These are phyloP conservation scores for Toxotes lorentzi DNA, from an alignment of 2,797 vertebrate genomes.

Conservation along the genomic window DNA sequence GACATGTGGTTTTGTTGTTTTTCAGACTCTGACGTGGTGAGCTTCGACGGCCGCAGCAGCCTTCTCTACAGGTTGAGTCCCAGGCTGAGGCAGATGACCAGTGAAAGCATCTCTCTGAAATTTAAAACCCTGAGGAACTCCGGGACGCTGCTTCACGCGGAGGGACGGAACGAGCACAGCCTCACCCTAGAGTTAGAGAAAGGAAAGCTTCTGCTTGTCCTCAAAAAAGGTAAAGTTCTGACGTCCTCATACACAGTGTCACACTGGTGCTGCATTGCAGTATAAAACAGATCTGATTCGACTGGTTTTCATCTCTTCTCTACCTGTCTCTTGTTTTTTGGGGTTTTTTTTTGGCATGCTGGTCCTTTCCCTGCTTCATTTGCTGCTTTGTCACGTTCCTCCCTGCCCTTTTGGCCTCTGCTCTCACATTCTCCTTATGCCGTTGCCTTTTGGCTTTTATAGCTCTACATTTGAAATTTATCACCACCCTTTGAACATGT, in stretches of 20 bases:
- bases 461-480: slow-evolving; percentile 1
- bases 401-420: background rate
- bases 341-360: background rate
- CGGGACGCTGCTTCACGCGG: slow-evolving; percentile 89
- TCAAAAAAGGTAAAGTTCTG: slow-evolving; percentile 88
- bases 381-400: background rate
- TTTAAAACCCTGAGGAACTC: slow-evolving; percentile 93
- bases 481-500: slow-evolving; percentile 1
- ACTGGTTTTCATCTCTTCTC: background rate
- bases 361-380: background rate
- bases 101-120: slow-evolving; percentile 89
- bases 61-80: slow-evolving; percentile 88
- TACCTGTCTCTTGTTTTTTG: background rate
- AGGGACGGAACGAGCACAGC: slow-evolving; percentile 85
- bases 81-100: slow-evolving; percentile 77
- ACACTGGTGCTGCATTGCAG: background rate
- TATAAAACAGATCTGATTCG: background rate
- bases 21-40: slow-evolving; percentile 90
- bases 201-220: slow-evolving; percentile 89
- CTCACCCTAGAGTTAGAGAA: slow-evolving; percentile 88
- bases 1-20: slow-evolving; percentile 20
- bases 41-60: slow-evolving; percentile 90
- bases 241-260: background rate
- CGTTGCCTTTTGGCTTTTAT: background rate
- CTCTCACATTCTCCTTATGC: background rate